Conservation (phyloP, 2,113 vertebrate species). For the Leucosticte australis region DNA sequence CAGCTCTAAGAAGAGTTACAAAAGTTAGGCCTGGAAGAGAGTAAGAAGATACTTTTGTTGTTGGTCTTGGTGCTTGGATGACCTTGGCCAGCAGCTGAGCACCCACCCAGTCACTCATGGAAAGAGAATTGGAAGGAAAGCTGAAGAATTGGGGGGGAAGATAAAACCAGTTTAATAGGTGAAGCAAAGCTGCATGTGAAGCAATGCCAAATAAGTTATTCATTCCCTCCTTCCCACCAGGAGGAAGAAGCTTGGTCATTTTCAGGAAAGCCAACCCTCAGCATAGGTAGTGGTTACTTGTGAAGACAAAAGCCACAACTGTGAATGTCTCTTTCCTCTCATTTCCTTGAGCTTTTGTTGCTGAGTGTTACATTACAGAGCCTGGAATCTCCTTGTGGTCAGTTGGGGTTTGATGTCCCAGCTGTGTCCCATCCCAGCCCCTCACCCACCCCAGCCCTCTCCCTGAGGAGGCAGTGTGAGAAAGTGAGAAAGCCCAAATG, state of each 20-base stretch:
- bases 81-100: neutral
- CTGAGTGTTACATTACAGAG: neutral
- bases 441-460: neutral
- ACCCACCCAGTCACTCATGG: fast-evolving
- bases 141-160: neutral
- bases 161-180: neutral
- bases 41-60: neutral
- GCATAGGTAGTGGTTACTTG: neutral
- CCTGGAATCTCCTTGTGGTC: neutral
- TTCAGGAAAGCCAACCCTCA: neutral
- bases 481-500: neutral
- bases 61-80: neutral
- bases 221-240: neutral
- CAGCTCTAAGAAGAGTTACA: neutral
- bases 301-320: neutral
- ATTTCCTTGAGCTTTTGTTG: neutral
- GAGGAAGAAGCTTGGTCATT: neutral
- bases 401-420: neutral
- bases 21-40: neutral
- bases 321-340: neutral
- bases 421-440: neutral
- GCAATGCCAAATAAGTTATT: neutral
- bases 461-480: fast-evolving
- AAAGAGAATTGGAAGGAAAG: neutral
- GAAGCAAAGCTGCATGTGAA: neutral